Evolutionary conservation across 1,140 invertebrate species (phyloP).

Genomic region (Lanistes nyassanus): DNA sequence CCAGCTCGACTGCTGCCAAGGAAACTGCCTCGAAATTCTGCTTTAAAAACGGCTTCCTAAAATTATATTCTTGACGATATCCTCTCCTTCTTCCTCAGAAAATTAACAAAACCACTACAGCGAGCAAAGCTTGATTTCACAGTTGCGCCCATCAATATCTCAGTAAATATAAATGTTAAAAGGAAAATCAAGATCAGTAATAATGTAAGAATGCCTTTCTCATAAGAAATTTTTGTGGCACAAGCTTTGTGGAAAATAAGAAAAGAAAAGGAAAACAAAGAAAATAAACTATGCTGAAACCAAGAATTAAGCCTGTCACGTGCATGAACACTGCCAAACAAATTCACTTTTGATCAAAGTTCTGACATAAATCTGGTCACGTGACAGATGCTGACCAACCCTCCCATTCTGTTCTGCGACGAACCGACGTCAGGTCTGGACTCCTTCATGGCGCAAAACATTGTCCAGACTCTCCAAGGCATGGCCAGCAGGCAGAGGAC

Average conservation of each 20-base stretch:
- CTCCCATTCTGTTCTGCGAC: conserved; percentile 94
- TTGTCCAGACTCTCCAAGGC: conserved; percentile 79
- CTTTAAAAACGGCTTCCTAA: no score
- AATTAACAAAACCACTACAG: not conserved
- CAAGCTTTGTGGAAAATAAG: no score
- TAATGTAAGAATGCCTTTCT: no score
- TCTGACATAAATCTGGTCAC: not conserved
- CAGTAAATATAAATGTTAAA: not conserved
- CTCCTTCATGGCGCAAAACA: conserved; percentile 90
- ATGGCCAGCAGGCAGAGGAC: conserved; percentile 86
- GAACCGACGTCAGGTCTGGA: conserved; percentile 95
- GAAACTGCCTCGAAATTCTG: no score
- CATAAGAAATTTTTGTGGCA: no score
- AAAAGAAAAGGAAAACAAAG: no score
- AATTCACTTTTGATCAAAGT: no score
- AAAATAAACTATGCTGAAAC: not conserved
- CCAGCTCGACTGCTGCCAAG: not conserved
- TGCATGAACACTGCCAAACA: no score
- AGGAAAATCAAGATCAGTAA: no score
- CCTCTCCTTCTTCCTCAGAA: not conserved
- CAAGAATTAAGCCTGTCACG: no score
- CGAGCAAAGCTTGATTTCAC: not conserved
- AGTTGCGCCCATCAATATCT: not conserved
- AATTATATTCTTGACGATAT: no score
- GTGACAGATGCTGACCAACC: conserved; percentile 88